Base-by-base conservation (phyloP, 1,140 invertebrate genomes). In the Alviniconcha marisindica region DNA sequence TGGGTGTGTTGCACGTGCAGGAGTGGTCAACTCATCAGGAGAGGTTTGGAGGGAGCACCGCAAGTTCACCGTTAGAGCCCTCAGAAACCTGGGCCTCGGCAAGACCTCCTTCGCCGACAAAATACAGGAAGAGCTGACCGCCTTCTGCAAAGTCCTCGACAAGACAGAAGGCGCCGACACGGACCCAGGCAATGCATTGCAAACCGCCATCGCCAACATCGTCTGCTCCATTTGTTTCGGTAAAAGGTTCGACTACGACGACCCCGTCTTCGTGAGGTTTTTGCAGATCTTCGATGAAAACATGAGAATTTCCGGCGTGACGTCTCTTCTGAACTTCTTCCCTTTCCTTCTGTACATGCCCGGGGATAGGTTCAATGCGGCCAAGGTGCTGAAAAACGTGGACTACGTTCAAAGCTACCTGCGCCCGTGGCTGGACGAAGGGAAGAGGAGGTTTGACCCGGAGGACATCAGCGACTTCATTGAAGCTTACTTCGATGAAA, bases 141-240 rank as follows among this genome's bases (percentile, higher is more conserved):
- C 81, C 44, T 84, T 90, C 44, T 44, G 86, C 7, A 38, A 84
- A 1, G 56, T 82, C 2, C 63, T 86, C 1, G 82, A 87, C 28
- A 18, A 81, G 5, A 78, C 77, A 1, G 48, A 77, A 1, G 76
- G 82, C 36, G 18, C 36, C 18, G 87, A 86, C 33, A 79, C 83
- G 83, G 80, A 88, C 77, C 31, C 85, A 33, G 18, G 83, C 63
- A 69, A 86, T 66, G 48, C 88, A 21, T 28, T 89, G 3, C 84
- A 83, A 63, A 88, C 83, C 24, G 83, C 86, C 31, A 77, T 84
- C 10, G 84, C 90, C 18, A 98, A 98, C 87, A 96, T 96, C 0
- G 92, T 98, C 0, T 98, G 97, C 96, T 95, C 94, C 77, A 97
- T 98, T 95, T 95, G 98, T 93, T 96, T 97, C 79, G 96, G 97